Percentiles rank a stretch among this genome's conserved stretches.
Conservation (phyloP, 2,888 invertebrate genomes). For the Ophion ellenae region DNA sequence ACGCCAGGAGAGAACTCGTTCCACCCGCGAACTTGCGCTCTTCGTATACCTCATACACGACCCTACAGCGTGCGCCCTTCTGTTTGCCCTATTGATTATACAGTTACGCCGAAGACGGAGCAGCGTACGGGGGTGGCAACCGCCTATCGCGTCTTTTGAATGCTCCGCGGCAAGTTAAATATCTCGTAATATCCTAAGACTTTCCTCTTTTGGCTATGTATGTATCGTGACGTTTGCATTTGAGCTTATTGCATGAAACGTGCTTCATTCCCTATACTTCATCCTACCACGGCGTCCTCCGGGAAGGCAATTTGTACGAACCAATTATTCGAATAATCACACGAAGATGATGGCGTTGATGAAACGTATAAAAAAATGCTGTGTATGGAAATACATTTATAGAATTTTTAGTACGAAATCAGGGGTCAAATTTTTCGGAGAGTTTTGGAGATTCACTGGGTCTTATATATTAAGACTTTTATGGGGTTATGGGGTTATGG, state of each 20-base stretch:
- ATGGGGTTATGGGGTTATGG: no score
- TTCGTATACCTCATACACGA: constrained; percentile 59
- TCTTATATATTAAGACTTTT: background rate
- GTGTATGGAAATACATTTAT: background rate
- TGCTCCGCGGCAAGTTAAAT: constrained; percentile 30
- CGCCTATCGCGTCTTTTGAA: constrained; percentile 50
- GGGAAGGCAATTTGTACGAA: background rate
- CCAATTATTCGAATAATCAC: background rate
- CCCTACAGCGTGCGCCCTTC: constrained; percentile 73
- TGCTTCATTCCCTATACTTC: background rate
- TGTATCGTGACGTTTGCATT: constrained; percentile 26
- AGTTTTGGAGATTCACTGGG: background rate
- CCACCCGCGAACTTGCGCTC: constrained; percentile 61
- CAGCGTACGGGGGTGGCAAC: constrained; percentile 16
- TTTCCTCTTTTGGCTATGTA: constrained; percentile 9
- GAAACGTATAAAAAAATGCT: background rate
- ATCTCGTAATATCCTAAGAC: constrained; percentile 18
- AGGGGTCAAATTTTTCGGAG: background rate
- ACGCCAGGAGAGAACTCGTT: constrained; percentile 57
- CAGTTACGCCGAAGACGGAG: constrained; percentile 72
- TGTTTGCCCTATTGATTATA: constrained; percentile 77
- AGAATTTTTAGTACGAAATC: background rate
- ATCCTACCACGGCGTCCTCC: background rate
- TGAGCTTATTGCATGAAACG: constrained; percentile 1
- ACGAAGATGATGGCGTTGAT: background rate